Percentiles rank a stretch among this genome's conserved stretches.
Conservation (phyloP, 2,888 invertebrate species). For the Aphidoletes aphidimyza region DNA sequence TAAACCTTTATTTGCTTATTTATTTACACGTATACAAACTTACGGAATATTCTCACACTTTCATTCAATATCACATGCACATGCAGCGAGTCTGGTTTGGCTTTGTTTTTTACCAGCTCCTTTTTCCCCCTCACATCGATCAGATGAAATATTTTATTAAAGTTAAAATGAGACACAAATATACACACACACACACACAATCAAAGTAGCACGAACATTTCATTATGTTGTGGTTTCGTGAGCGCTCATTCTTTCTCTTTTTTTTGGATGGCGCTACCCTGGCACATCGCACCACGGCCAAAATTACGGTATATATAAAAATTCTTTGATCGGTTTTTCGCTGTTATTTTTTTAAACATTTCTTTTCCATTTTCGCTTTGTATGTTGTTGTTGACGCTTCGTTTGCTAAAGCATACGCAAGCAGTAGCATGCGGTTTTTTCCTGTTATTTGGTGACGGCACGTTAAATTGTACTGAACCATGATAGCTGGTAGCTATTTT, state of each 20-base stretch:
- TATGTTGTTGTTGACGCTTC: slow-evolving; percentile 35
- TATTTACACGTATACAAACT: slow-evolving; percentile 8
- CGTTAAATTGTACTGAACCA: slow-evolving; percentile 48
- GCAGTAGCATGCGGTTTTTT: slow-evolving; percentile 9
- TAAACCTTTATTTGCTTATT: neutral
- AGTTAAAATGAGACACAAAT: slow-evolving; percentile 26
- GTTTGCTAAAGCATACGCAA: slow-evolving; percentile 32
- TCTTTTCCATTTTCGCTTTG: neutral
- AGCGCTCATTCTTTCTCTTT: no score
- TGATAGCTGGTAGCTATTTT: slow-evolving; percentile 49
- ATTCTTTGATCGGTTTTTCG: slow-evolving; percentile 2
- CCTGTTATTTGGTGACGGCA: slow-evolving; percentile 9
- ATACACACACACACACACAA: no score
- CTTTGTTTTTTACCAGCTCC: neutral
- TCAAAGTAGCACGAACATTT: no score
- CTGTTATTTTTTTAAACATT: neutral
- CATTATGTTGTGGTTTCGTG: slow-evolving; percentile 13
- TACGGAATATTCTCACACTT: slow-evolving; percentile 7
- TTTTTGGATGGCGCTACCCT: neutral
- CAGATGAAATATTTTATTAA: neutral
- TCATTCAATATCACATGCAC: neutral
- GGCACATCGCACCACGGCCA: neutral
- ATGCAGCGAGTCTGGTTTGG: neutral
- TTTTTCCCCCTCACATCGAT: neutral
- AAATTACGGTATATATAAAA: neutral